A percentile compares a stretch with the other conserved stretches of the same genome.
phyloP scores from a whole-genome alignment of 1,140 invertebrate species.

The Neodiprion virginianus region DNA sequence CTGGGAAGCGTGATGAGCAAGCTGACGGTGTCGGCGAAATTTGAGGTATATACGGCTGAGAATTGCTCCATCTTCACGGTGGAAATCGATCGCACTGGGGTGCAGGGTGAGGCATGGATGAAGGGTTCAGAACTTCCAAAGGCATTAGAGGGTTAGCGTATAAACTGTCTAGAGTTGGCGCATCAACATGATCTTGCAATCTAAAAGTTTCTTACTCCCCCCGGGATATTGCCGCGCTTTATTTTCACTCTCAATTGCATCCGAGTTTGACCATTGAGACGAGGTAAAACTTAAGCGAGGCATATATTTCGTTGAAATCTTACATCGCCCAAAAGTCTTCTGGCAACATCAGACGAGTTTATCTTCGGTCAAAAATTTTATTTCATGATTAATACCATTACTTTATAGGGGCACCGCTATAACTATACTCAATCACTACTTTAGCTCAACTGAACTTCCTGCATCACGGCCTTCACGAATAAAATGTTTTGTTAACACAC shows the following conservation, averaged over 20 bases:
- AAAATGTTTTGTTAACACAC: too few species aligned
- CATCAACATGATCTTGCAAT: slow-evolving; percentile 7
- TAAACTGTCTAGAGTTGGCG: background rate
- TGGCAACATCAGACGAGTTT: background rate
- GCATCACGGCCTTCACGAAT: too few species aligned
- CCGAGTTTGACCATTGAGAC: background rate
- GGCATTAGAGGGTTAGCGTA: slow-evolving; percentile 4
- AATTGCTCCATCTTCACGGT: background rate
- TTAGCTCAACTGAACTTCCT: too few species aligned
- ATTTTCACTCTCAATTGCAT: background rate
- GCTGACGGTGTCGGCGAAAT: background rate
- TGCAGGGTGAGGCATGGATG: background rate
- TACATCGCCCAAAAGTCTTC: background rate
- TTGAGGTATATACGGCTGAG: background rate
- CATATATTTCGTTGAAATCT: background rate
- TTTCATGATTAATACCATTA: background rate
- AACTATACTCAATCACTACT: too few species aligned
- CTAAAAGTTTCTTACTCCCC: background rate
- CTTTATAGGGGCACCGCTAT: too few species aligned
- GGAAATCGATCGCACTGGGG: background rate
- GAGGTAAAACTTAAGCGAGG: background rate
- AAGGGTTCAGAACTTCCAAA: slow-evolving; percentile 4
- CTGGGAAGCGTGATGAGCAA: background rate
- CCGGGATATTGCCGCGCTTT: background rate
- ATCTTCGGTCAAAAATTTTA: background rate